Base-by-base conservation (phyloP, 2,113 vertebrate species). In the Prionailurus viverrinus region DNA sequence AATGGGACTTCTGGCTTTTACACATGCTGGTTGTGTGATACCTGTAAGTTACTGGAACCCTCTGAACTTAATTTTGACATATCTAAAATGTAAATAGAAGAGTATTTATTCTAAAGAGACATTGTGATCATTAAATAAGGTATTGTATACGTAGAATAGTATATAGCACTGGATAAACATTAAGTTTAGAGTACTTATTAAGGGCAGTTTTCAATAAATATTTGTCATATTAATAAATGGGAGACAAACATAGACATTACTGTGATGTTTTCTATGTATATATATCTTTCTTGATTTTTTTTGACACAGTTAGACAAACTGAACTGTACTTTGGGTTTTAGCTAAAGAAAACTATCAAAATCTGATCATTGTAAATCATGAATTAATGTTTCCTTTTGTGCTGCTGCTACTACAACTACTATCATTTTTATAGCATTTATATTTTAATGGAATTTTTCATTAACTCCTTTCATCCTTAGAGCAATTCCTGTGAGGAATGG, bases 381-480 rank as follows among this genome's bases (percentile, higher is more conserved):
- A 92, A 48, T 73, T 94, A 80, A 53, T 25, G 27, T 76, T 93
- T 78, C 23, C 39, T 66, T 95, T 68, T 13, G 23, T 83, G 58
- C 19, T 80, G 23, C 1, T 89, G 45, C 29, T 81, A 51, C 31
- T 89, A 9, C 58, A 89, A 41, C 7, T 65, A 51, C 1, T 63
- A 55, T 45, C 2, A 36, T 68, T 80, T 78, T 89, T 48, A 58
- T 63, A 74, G 10, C 0, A 29, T 80, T 91, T 92, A n/a, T 69
- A 53, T 94, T 94, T 88, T 79, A 76, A 53, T 86, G 61, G 21
- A 58, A 27, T 86, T 82, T 84, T 74, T 21, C 21, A 90, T 78
- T 81, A 48, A 25, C 33, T 82, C 29, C 8, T 74, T 95, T 71
- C 39, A 87, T 86, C 15, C n/a, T 76, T 90, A 39, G 68, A 82